A percentile compares a stretch with the other conserved stretches of the same genome.
Conservation (phyloP, 2,797 vertebrate genomes). For the Hozukius guyotensis region DNA sequence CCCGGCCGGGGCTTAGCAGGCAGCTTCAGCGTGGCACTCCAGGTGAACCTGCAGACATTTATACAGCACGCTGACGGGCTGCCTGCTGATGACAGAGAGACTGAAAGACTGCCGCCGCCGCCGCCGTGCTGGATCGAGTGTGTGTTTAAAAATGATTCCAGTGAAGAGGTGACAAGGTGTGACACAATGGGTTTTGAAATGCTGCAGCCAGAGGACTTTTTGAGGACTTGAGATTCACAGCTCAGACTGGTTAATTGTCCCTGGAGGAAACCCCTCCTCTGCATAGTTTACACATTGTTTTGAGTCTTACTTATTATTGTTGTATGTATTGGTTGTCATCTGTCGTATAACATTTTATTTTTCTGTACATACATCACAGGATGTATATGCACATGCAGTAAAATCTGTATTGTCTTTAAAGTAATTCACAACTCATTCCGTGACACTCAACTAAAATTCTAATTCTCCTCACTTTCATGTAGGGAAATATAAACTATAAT, state of each 20-base stretch:
- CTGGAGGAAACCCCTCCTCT: neutral
- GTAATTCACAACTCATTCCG: neutral
- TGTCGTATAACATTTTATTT: neutral
- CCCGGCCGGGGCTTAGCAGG: neutral
- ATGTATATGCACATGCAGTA: neutral
- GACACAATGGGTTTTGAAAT: neutral
- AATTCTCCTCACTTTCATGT: neutral
- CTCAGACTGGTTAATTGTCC: neutral
- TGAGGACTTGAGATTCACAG: neutral
- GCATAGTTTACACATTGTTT: neutral
- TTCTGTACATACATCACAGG: neutral
- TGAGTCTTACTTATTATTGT: neutral
- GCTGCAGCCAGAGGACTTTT: neutral
- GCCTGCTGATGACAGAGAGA: neutral
- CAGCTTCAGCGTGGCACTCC: constrained; percentile 1
- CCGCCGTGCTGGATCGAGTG: neutral
- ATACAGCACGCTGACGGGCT: neutral
- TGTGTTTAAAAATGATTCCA: neutral
- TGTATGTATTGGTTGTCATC: neutral
- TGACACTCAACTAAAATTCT: neutral
- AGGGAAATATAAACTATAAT: accelerated
- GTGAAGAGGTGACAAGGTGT: neutral
- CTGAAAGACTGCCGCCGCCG: neutral
- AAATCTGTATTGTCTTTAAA: neutral
- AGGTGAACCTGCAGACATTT: constrained; percentile 38